Base-by-base conservation (phyloP, 1,140 invertebrate species). In the Drosophila fuyamai region DNA sequence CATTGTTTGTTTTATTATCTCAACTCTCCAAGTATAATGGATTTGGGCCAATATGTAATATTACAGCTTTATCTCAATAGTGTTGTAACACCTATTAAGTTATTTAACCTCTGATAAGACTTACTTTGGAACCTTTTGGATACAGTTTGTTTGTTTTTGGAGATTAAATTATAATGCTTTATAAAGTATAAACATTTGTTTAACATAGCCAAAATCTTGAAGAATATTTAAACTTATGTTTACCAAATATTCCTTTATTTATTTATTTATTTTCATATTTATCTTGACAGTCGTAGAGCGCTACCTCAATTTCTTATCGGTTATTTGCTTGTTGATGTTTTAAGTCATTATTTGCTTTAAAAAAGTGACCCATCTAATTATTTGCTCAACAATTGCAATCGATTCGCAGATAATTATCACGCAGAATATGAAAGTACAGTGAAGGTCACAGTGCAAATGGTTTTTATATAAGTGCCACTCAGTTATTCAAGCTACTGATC, bases 401-500 rank as follows among this genome's bases (percentile, higher is more conserved):
- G 2, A 8, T 56, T n/a, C 6, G 7, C 32, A 55, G 32, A 27
- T 44, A 18, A 40, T 38, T 40, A n/a, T 14, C 18, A 29, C 16
- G 9, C 13, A 43, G 23, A 63, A 18, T 55, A 27, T n/a, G 18
- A 40, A 60, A 43, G 5, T 36, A 13, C 13, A 38, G 35, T 29
- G 14, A 48, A 65, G 43, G 35, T 46, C 43, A 63, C 23, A 35
- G 14, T 18, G 35, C 2, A 23, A 63, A 66, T 23, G 40, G 4
- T 48, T 47, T 57, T 74, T 73, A 75, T 74, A 36, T 56, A 53
- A 75, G 47, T 13, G 14, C 14, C 27, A 40, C 47, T 51, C 16
- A 43, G 53, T 14, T 38, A 54, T 35, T 66, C n/a, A 38, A 58
- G 41, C 48, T 59, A 9, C 27, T 54, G 70, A 76, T 76, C 57